Conservation (phyloP, 2,113 vertebrate genomes). For the Globicephala melas region DNA sequence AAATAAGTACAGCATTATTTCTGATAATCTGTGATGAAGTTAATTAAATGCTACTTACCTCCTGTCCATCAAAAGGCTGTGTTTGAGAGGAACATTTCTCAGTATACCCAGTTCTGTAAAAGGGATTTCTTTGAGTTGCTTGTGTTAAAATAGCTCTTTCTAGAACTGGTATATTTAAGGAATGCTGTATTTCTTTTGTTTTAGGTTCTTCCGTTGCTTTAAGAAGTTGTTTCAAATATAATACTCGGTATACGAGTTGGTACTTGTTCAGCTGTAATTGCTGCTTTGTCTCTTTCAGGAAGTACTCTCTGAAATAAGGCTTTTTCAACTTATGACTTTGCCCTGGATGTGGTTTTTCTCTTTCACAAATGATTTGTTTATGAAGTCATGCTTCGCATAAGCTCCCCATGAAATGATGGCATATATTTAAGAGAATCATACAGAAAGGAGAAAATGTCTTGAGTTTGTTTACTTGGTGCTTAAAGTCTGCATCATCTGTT, state of each 20-base stretch:
- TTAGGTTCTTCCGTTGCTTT: constrained; percentile 53
- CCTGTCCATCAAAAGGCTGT: constrained; percentile 23
- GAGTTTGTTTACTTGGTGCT: neutral
- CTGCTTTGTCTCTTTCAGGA: constrained; percentile 65
- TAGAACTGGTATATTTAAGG: constrained; percentile 58
- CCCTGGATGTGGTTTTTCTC: constrained; percentile 72
- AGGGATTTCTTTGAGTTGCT: constrained; percentile 64
- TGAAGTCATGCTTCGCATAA: constrained; percentile 5
- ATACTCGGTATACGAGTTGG: neutral
- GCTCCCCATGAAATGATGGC: neutral
- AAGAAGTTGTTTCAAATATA: neutral
- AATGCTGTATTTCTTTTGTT: constrained; percentile 52
- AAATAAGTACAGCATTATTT: neutral
- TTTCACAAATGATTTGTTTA: constrained; percentile 58
- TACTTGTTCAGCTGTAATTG: neutral
- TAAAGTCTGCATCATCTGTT: neutral
- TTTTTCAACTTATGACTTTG: constrained; percentile 44
- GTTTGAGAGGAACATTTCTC: constrained; percentile 55
- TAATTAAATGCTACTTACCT: constrained; percentile 74
- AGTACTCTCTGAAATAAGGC: constrained; percentile 39
- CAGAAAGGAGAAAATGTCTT: neutral
- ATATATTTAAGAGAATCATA: constrained; percentile 13
- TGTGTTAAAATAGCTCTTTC: constrained; percentile 69
- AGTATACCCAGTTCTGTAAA: constrained; percentile 42
- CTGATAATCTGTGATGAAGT: neutral